Evolutionary conservation across 2,113 vertebrate genomes (phyloP).

Genomic region (Junco hyemalis): DNA sequence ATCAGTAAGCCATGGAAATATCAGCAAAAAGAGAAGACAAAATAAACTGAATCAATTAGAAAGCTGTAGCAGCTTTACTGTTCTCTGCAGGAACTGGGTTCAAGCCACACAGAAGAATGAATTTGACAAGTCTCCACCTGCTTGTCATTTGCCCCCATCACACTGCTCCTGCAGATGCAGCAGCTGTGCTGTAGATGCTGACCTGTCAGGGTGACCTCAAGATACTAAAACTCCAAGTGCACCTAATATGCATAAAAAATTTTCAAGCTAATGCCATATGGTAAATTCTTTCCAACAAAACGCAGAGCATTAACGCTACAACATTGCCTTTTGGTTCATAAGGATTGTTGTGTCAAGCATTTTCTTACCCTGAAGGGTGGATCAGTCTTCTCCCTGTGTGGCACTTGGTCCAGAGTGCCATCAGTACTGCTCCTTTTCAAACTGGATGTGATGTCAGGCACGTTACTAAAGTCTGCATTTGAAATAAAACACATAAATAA

Average conservation of each 20-base stretch:
- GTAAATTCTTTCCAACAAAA: not conserved
- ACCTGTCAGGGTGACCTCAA: not conserved
- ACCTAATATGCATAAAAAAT: not conserved
- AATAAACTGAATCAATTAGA: not conserved
- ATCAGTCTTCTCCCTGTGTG: constrained; percentile 63
- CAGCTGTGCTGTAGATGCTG: not conserved
- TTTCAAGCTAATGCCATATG: not conserved
- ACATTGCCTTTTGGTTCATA: not conserved
- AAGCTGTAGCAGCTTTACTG: not conserved
- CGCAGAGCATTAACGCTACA: not conserved
- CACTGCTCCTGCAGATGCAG: not conserved
- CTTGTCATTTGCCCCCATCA: not conserved
- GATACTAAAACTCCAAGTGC: not conserved
- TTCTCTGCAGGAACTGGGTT: not conserved
- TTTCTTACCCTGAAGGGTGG: constrained; percentile 76
- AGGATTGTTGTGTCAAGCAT: not conserved
- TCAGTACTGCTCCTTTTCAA: constrained; percentile 78
- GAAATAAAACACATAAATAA: not conserved
- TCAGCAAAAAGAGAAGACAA: not conserved
- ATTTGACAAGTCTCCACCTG: not conserved
- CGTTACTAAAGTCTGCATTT: constrained; percentile 78
- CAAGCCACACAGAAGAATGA: not conserved
- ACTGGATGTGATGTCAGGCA: constrained; percentile 74
- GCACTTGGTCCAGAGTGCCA: constrained; percentile 72
- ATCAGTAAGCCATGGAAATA: not conserved